Evolutionary conservation across 2,113 vertebrate species (phyloP), one percentile per base, ranked within the genome.

Genomic region (Gobius niger): DNA sequence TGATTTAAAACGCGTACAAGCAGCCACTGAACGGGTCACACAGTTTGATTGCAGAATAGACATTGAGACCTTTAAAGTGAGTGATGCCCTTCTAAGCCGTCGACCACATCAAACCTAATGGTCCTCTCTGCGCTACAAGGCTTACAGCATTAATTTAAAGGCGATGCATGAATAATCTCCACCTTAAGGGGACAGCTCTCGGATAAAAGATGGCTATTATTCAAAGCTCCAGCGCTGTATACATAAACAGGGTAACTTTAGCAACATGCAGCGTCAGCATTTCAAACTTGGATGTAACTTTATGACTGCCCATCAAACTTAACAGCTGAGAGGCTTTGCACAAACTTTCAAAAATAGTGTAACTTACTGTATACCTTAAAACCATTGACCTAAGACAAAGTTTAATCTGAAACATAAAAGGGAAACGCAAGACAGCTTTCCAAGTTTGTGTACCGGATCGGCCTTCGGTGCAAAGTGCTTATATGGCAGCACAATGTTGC

Each of bases 121-220:
- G 19, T 6, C 11, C 4, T 63, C 44, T 15, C 2, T 12, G 18
- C 19, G 34, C 52, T 1, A 11, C 24, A 52, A 42, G 40, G 64
- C 40, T 61, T 16, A 16, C 12, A 50, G 61, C n/a, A 63, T 19
- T 72, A 68, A 14, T n/a, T 12, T 15, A 63, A 15, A 47, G 18
- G 13, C 41, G 34, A 40, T 1, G 52, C n/a, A 11, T 63, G 61
- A 63, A 63, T 47, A 63, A 46, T 63, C n/a, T 12, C 42, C 16
- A 47, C 10, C 61, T 63, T 44, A 47, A 63, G 61, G 61, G 47
- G 11, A 34, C 12, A 7, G 40, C 42, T 47, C 15, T 11, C 40
- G 42, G 50, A 59, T 65, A 11, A 65, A 51, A 59, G 16, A 15
- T 5, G 14, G 51, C 44, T 18, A 67, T 67, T 59, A 56, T 24